Evolutionary conservation across 2,797 vertebrate genomes (phyloP).

Genomic region (Liparis tanakae): DNA sequence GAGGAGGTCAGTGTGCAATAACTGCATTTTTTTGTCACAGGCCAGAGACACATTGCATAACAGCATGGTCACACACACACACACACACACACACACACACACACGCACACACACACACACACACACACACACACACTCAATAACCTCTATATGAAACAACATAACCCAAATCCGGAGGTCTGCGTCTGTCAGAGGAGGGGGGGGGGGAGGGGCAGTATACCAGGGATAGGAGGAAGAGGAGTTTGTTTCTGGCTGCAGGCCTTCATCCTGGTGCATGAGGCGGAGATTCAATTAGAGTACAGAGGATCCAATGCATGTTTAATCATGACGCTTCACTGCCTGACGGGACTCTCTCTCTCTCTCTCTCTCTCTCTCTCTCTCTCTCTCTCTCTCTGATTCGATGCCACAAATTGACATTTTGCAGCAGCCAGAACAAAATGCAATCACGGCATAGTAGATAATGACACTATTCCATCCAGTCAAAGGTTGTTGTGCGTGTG

Average conservation of each 20-base stretch:
- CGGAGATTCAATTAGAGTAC: conserved; percentile 79
- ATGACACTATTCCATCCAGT: conserved; percentile 30
- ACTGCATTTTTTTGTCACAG: conserved; percentile 49
- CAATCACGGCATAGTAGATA: conserved; percentile 30
- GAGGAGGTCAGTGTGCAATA: conserved; percentile 44
- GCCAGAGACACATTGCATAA: conserved; percentile 66
- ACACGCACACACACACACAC: conserved; percentile 41
- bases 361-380: conserved; percentile 25
- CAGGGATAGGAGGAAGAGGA: conserved; percentile 27
- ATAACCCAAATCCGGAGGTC: conserved; percentile 16
- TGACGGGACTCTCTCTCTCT: conserved; percentile 52
- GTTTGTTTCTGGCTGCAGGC: conserved; percentile 50
- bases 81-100: conserved; percentile 34
- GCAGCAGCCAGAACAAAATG: conserved; percentile 22
- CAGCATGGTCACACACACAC: conserved; percentile 37
- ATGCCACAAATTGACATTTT: conserved; percentile 50
- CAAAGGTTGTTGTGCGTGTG: conserved; percentile 18
- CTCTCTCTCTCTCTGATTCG: conserved; percentile 47
- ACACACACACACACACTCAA: conserved; percentile 42
- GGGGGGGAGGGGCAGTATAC: conserved; percentile 32
- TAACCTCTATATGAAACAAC: conserved; percentile 43
- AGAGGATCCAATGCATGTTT: conserved; percentile 78
- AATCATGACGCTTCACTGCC: conserved; percentile 71
- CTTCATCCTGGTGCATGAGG: conserved; percentile 43
- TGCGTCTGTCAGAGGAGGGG: conserved; percentile 44